Conservation (phyloP, 1,140 invertebrate species). For the Procambarus virginalis region DNA sequence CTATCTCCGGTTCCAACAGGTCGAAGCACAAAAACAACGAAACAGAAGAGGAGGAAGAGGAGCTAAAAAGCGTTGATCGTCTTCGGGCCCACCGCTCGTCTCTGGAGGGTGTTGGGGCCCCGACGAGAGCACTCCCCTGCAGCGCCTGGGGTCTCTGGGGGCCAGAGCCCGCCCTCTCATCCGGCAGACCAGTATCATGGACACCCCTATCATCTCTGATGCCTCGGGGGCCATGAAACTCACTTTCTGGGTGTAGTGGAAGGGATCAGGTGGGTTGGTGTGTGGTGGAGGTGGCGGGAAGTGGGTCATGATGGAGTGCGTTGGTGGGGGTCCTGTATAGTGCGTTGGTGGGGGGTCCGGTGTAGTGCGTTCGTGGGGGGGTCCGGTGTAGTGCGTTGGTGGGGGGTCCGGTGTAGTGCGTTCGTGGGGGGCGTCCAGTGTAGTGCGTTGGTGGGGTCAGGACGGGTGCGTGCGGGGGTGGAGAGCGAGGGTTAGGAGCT, state of each 20-base stretch:
- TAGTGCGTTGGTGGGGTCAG: no score
- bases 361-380: no score
- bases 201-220: conserved; percentile 81
- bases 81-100: conserved; percentile 10
- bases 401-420: no score
- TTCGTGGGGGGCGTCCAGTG: no score
- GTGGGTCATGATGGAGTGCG: not conserved
- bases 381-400: not conserved
- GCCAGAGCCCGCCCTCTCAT: conserved; percentile 81
- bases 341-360: not conserved
- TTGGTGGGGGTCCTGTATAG: not conserved
- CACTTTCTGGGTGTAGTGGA: conserved; percentile 85
- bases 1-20: not conserved
- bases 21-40: not conserved
- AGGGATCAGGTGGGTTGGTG: not conserved
- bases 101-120: not conserved
- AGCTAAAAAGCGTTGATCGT: conserved; percentile 38
- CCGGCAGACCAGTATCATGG: conserved; percentile 84
- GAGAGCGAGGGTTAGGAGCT: no score
- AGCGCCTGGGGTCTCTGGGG: conserved; percentile 71
- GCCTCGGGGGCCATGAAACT: conserved; percentile 85
- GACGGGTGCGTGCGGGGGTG: no score
- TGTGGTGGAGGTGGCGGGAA: not conserved
- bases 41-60: conserved; percentile 12
- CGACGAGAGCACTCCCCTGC: conserved; percentile 46